phyloP scores from a whole-genome alignment of 2,888 invertebrate species.

The Amphipoea oculea region DNA sequence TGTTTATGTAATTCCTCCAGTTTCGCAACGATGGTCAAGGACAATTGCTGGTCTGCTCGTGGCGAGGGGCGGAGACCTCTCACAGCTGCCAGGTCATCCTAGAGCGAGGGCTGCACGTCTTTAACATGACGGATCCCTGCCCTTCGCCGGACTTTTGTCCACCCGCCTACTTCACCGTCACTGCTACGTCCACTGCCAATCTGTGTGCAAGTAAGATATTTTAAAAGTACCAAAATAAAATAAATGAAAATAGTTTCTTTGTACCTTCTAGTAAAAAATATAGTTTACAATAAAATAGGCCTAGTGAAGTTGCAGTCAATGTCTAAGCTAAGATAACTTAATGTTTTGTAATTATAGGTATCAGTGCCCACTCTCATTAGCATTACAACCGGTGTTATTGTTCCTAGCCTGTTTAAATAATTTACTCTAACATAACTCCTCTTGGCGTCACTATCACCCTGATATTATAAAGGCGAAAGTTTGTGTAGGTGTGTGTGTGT shows the following conservation, averaged over 20 bases:
- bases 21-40: conserved; percentile 90
- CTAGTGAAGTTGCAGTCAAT: not conserved
- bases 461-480: too few species aligned
- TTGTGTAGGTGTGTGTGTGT: too few species aligned
- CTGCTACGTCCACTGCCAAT: conserved; percentile 86
- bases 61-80: conserved; percentile 85
- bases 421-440: not conserved
- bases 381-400: not conserved
- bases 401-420: not conserved
- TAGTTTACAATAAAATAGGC: not conserved
- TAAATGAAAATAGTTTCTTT: not conserved
- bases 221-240: not conserved
- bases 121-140: conserved; percentile 88
- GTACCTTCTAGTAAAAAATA: not conserved
- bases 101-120: conserved; percentile 83
- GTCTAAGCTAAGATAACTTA: not conserved
- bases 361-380: too few species aligned
- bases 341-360: not conserved
- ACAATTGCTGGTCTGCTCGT: conserved; percentile 90
- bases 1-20: conserved; percentile 68
- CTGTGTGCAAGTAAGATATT: conserved; percentile 91
- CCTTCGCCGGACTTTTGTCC: conserved; percentile 87
- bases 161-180: conserved; percentile 88
- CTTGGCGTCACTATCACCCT: too few species aligned
- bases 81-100: conserved; percentile 87